Base-by-base conservation (phyloP, 1,140 invertebrate genomes). In the Parasteatoda tepidariorum region DNA sequence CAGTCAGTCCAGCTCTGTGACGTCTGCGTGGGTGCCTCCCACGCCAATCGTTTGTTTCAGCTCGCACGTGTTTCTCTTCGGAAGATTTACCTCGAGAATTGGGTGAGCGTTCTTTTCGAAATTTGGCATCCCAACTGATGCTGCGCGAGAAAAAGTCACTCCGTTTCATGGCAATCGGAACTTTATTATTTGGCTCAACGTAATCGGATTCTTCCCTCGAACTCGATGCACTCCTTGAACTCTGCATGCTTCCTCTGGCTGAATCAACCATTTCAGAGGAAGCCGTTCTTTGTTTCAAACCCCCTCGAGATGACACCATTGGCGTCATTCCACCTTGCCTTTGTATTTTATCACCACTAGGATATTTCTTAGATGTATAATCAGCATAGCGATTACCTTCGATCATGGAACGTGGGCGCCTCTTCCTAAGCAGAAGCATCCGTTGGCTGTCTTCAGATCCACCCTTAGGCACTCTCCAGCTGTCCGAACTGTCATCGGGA, bases 121-220 rank as follows among this genome's bases (percentile, higher is more conserved):
- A 54, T 33, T 84, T 74, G 48, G 74, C 73, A 31, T 85, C 84
- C 84, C 84, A 85, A n/a, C 84, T 85, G 30, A 84, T 81, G 48
- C 84, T 85, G 7, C 84, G 55, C 2, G 48, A 74, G 70, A 81
- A 85, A 26, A 79, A 41, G 22, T 76, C 84, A n/a, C 84, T 74
- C 0, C 73, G 78, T 28, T 62, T 54, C 67, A 48, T 75, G 22
- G 71, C 33, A 7, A 57, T 18, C n/a, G 74, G 83, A 18, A 67
- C 18, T 3, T 34, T 67, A 33, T 54, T 75, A n/a, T 48, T 62
- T 3, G 61, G 26, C 2, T 70, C 73, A 7, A 73, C 48, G 22
- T 73, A 55, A 24, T 68, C 73, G 0, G 83, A 84, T 15, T 81
- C 84, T 11, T 78, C 74, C n/a, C 74, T 24, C 2, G 74, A 78